Base-by-base conservation (phyloP, 2,797 vertebrate species). In the Oreochromis mossambicus region DNA sequence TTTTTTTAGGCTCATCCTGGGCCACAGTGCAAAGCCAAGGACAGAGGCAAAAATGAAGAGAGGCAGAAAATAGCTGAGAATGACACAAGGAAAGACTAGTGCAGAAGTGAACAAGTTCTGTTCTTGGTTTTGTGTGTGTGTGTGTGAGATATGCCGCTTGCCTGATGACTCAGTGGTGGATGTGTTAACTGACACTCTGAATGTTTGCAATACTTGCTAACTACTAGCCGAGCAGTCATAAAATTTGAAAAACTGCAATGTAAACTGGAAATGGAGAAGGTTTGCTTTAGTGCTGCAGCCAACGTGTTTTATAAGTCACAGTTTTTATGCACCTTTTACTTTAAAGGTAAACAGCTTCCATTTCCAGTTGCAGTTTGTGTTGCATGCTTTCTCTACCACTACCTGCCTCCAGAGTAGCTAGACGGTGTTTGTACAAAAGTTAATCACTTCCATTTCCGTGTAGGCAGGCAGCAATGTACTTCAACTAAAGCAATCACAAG, bases 101-200 rank as follows among this genome's bases (percentile, higher is more conserved):
- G 10, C 61, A 46, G 51, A 80, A 80, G 34, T 77, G n/a, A 90
- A 83, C 38, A 85, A 88, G 81, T 79, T 77, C 26, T 73, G 61
- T 76, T 26, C 3, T 26, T 38, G 9, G 36, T 38, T 38, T 38
- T 38, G 36, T 38, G 36, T 38, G 36, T 10, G 14, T 1, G 51
- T 1, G 51, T 8, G 14, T 1, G 43, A 0, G 14, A 7, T 34
- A 34, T 34, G 56, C 56, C 5, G 10, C 15, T 34, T 58, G 15
- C 56, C 5, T 34, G 56, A 58, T 1, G 56, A 58, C 29, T 58
- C 56, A 19, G 15, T 58, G 15, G 29, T 34, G 2, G 15, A 58
- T 61, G 29, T 61, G 29, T 34, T 61, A 61, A 61, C 5, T 52
- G 10, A 52, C n/a, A 21, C n/a, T 21, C n/a, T 61, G 29, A 17